Base-by-base conservation (phyloP, 2,888 invertebrate genomes). In the Macrosoma leucophasiata region DNA sequence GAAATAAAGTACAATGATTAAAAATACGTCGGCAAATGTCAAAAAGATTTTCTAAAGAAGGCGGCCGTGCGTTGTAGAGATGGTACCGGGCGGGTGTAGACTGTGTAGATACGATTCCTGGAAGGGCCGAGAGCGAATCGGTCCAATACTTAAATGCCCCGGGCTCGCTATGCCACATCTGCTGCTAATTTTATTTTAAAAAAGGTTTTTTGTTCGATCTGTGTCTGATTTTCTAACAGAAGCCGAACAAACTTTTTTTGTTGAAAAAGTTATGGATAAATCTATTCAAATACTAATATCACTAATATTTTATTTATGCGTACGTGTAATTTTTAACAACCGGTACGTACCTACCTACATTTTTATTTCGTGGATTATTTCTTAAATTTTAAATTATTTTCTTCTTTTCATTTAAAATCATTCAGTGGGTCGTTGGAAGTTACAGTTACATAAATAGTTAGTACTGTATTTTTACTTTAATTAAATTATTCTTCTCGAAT, bases 91-190 rank as follows among this genome's bases (percentile, higher is more conserved):
- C 54, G 63, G 57, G 61, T 61, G 62, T n/a, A n/a, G n/a, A n/a
- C 60, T 58, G 59, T 62, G 59, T n/a, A n/a, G n/a, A n/a, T n/a
- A 61, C 58, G 55, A 69, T 82, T 84, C 82, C 72, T 62, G 76
- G 82, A 84, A 84, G 82, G 81, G 58, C 65, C 56, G 55, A 56
- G 62, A 64, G 59, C 68, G 67, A 64, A 62, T 62, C 70, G 63
- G 57, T 62, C 63, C 64, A 55, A 53, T 50, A 41, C 54, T 48
- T 48, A 48, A 64, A 62, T 62, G 57, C 64, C 66, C 59, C 55
- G 60, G 60, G 58, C 62, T 62, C 54, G 62, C 59, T 57, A 47
- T 52, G 57, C 63, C 61, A 72, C 79, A 81, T 79, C 79, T 81
- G 81, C 76, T 68, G 63, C 62, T 72, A 62, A 69, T 64, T 67